Evolutionary conservation across 2,888 invertebrate species (phyloP).

Genomic region (Caenorhabditis japonica): DNA sequence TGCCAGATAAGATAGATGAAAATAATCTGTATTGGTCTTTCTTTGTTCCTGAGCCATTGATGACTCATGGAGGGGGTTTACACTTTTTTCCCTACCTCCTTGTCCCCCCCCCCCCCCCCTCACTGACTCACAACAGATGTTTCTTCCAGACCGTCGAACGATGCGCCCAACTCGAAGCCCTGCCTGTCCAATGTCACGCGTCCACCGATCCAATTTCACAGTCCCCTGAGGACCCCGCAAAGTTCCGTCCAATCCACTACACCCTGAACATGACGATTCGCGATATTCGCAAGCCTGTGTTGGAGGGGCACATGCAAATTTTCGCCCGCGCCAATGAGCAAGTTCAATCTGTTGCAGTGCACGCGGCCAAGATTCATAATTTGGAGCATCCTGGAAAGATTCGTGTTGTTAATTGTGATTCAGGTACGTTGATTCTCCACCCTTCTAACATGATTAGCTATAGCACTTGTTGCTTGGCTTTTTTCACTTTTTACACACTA

Average conservation of each 20-base stretch:
- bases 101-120: too few species aligned
- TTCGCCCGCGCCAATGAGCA: slow-evolving; percentile 42
- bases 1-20: too few species aligned
- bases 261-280: slow-evolving; percentile 53
- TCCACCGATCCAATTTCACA: slow-evolving; percentile 4
- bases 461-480: slow-evolving; percentile 34
- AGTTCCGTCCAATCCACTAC: slow-evolving; percentile 56
- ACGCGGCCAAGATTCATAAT: slow-evolving; percentile 40
- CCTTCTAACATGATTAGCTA: not conserved
- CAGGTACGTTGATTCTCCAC: slow-evolving; percentile 18
- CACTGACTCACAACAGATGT: too few species aligned
- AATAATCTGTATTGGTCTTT: too few species aligned
- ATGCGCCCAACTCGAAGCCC: slow-evolving; percentile 39
- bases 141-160: slow-evolving; percentile 47
- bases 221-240: slow-evolving; percentile 17
- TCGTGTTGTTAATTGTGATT: slow-evolving; percentile 39
- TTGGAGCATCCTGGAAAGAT: slow-evolving; percentile 17
- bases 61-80: too few species aligned
- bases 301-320: slow-evolving; percentile 48
- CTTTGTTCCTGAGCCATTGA: too few species aligned
- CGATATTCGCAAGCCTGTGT: slow-evolving; percentile 44
- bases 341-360: slow-evolving; percentile 49
- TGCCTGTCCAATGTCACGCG: slow-evolving; percentile 41
- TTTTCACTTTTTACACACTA: slow-evolving; percentile 14
- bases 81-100: too few species aligned